Evolutionary conservation across 2,113 vertebrate genomes (phyloP), one percentile per base, ranked within the genome.

Genomic region (Myotis davidii): DNA sequence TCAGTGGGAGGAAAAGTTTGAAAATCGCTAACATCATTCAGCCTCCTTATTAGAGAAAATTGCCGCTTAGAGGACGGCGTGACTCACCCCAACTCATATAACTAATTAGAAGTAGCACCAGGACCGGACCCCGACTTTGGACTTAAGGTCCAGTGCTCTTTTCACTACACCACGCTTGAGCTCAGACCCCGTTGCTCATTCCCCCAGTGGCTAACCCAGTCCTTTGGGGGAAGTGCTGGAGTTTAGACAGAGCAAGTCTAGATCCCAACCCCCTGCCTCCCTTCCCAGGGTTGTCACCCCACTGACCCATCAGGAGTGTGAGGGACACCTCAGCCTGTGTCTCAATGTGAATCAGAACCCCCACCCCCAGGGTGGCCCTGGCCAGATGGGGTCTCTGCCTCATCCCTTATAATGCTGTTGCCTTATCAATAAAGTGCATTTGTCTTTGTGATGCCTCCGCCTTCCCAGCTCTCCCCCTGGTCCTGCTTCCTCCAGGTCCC

Each of bases 381-480:
- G 76, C 56, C 8, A 0, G 25, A 1, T n/a, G 65, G 54, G 50
- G 20, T 61, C 65, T 91, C 94, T 56, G 37, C 69, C 73, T 83
- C 78, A 65, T 23, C n/a, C 65, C 45, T 61, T 87, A 14, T 37
- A 21, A 78, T 84, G n/a, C 85, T 83, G 45, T 77, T 84, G 89
- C 79, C 83, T 93, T 90, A 88, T 70, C 90, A 90, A 65, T 88
- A 90, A 95, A 87, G 48, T 56, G 16, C 79, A 83, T 91, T 74
- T 45, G 76, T 72, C 79, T 90, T 90, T 69, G 70, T 86, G 37
- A 50, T 18, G n/a, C 74, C 45, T 59, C 34, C 16, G 6, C 42
- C 20, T 87, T 48, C 69, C 84, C 14, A 13, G 54, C 12, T 25
- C 88, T 85, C 37, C 32, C n/a, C 56, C 61, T 16, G 45, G n/a